These are phyloP conservation scores for Anser cygnoides DNA, from an alignment of 2,113 vertebrate species.

Conservation along the genomic window DNA sequence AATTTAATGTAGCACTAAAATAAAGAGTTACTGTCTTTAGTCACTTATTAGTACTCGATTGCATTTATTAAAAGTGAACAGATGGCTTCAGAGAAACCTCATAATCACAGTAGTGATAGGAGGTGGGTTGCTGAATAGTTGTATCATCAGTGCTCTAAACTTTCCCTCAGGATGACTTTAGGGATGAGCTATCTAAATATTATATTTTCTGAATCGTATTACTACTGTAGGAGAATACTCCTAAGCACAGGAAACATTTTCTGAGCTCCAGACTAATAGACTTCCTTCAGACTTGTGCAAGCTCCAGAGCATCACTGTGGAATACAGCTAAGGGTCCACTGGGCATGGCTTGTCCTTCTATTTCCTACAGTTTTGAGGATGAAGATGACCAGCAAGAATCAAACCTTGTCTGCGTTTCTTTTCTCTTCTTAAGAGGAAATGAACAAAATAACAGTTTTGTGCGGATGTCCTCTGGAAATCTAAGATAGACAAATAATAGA, in stretches of 20 bases:
- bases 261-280: background rate
- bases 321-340: background rate
- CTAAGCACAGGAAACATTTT: background rate
- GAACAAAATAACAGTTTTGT: background rate
- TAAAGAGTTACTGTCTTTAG: background rate
- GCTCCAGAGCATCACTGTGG: background rate
- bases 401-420: background rate
- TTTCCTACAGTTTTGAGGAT: background rate
- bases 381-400: background rate
- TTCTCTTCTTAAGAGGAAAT: background rate
- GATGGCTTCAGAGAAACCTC: background rate
- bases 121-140: background rate
- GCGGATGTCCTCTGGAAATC: background rate
- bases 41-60: background rate
- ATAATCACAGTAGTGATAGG: background rate
- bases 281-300: background rate
- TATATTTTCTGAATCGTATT: background rate
- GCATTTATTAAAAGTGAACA: background rate
- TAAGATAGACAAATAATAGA: background rate
- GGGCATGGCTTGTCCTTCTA: background rate
- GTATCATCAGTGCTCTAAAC: background rate
- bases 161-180: background rate
- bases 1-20: conserved; percentile 43
- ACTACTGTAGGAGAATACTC: background rate
- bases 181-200: background rate